Percentiles rank a stretch among this genome's conserved stretches.
Evolutionary conservation across 2,797 vertebrate species (phyloP).

Genomic region (Psittacula derbiana): DNA sequence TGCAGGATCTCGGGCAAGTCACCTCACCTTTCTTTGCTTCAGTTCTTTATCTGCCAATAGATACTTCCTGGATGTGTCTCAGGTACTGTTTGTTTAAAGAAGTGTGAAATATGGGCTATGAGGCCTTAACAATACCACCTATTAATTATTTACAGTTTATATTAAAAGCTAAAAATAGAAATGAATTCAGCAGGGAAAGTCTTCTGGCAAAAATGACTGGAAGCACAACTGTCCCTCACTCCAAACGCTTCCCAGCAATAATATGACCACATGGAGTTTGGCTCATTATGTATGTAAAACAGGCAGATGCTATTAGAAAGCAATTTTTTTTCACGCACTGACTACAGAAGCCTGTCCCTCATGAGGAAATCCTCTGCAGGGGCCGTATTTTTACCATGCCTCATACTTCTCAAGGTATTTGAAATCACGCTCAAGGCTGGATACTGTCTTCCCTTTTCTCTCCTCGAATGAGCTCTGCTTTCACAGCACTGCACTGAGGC

Average conservation of each 20-base stretch:
- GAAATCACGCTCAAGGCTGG: not conserved
- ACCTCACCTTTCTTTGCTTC: not conserved
- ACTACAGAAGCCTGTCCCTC: not conserved
- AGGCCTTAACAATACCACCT: not conserved
- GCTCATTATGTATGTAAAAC: conserved; percentile 40
- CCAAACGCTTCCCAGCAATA: not conserved
- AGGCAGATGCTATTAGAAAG: conserved; percentile 32
- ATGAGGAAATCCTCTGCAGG: conserved; percentile 11
- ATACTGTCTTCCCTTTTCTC: not conserved
- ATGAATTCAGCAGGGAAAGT: not conserved
- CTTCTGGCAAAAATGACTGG: not conserved
- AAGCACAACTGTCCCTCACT: not conserved
- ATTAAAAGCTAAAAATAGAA: not conserved
- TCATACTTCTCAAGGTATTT: not conserved
- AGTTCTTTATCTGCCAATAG: not conserved
- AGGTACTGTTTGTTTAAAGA: not conserved
- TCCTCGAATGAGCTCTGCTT: not conserved
- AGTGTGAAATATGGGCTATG: not conserved
- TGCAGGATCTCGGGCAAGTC: not conserved
- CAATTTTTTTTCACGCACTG: not conserved
- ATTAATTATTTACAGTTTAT: not conserved
- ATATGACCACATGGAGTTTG: not conserved
- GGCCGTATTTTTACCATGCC: not conserved
- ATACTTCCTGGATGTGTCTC: not conserved
- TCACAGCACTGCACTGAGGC: not conserved